Evolutionary conservation across 2,797 vertebrate genomes (phyloP), one percentile per base, ranked within the genome.

Genomic region (Pogoniulus pusillus): DNA sequence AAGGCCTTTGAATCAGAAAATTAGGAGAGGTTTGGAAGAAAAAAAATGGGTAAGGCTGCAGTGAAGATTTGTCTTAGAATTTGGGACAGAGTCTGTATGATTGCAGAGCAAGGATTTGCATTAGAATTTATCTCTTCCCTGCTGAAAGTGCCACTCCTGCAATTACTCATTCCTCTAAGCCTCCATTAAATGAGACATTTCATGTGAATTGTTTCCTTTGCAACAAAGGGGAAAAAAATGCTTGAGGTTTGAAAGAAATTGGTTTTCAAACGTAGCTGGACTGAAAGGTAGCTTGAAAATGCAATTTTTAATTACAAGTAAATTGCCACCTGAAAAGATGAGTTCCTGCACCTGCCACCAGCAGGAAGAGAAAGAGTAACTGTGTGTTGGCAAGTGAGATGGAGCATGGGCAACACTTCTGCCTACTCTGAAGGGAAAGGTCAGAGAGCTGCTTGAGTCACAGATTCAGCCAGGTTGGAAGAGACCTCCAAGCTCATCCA

Each of bases 241-340:
- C 39, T 89, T 69, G 30, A 87, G 94, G 85, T 69, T 16, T 70
- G 66, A 85, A 89, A n/a, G 18, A 90, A 78, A 94, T 85, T 58
- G 70, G 22, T 77, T 83, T 89, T 39, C 35, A 79, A 93, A 82
- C 20, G 69, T 5, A 72, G 45, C 41, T 63, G 92, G 91, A 57
- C 16, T 41, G 35, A 73, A 85, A 91, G 43, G 8, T 80, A 82
- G 87, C 37, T 49, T 47, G 20, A 84, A 68, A 79, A 58, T 2
- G 26, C 37, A 12, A 2, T 75, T 80, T 91, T 74, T 62, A 91
- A 86, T 66, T 87, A 75, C 53, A 85, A 89, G 41, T 32, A 87
- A 88, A 85, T 74, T 86, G 2, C 32, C 83, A 16, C 16, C 14
- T 53, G 45, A 69, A 85, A 90, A 82, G 63, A 76, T 37, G 9